Evolutionary conservation across 2,797 vertebrate genomes (phyloP), one percentile per base, ranked within the genome.

Genomic region (Sandelia bainsii): DNA sequence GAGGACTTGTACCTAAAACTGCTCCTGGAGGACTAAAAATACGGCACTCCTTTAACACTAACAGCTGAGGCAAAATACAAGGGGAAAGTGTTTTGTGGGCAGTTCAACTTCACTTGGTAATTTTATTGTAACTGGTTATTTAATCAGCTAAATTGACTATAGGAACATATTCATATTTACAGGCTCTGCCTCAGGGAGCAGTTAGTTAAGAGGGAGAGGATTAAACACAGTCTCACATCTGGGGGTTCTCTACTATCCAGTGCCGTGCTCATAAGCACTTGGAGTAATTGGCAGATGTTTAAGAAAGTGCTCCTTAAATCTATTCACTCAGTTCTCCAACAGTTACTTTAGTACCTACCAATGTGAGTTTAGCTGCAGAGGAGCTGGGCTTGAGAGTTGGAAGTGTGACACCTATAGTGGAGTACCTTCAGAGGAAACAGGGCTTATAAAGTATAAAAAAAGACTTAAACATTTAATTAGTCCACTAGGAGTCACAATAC

Each of bases 141-240:
- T 65, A 78, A 85, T 72, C 69, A 82, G 74, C 25, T 49, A 73
- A 80, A 82, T 10, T 60, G 81, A 83, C 70, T 62, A 66, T 48
- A 77, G 75, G 64, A 81, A 83, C 77, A 77, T 71, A 78, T 75
- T 87, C 75, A 89, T 84, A 84, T 83, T 87, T 74, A 78, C 53
- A 79, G 49, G 71, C 58, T 25, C 0, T 19, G 60, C 77, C 57
- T 71, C 20, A n/a, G 83, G 72, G 80, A 77, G 71, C 61, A 40
- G 54, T 81, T 59, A 50, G 11, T 50, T 51, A 32, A 56, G 45
- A 37, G 61, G 25, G 44, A 17, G 62, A 25, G 22, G 42, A 70
- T 71, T 66, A 42, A 70, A 80, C 44, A 27, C 44, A 34, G 39
- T 1, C 16, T 27, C 14, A 59, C 22, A 46, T 60, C 29, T 48